Conservation (phyloP, 2,797 vertebrate species). For the Fistularia tabacaria region DNA sequence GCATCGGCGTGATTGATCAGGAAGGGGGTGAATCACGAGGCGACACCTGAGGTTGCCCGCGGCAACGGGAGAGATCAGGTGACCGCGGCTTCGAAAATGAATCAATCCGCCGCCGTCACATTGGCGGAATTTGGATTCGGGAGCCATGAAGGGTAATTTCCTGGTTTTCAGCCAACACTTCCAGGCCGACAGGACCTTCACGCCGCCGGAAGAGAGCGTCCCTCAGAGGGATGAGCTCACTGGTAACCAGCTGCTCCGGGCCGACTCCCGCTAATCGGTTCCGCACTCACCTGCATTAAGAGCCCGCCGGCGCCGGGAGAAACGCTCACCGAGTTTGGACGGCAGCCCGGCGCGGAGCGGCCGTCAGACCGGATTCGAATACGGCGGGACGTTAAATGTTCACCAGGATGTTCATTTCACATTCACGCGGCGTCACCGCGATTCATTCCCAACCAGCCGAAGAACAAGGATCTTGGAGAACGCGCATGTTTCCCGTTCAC, state of each 20-base stretch:
- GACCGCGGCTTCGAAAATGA: constrained; percentile 4
- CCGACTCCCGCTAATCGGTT: constrained; percentile 14
- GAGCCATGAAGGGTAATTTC: constrained; percentile 53
- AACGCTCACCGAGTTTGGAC: no score
- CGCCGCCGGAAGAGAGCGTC: constrained; percentile 26
- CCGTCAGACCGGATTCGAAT: no score
- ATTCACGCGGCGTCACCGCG: no score
- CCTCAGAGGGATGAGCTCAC: constrained; percentile 34
- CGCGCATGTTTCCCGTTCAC: no score
- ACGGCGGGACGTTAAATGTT: no score
- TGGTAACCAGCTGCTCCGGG: constrained; percentile 23
- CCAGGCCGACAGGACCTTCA: constrained; percentile 18
- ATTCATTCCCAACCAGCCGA: no score
- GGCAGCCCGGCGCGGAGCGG: no score
- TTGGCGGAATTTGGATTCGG: constrained; percentile 25
- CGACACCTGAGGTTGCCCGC: no score
- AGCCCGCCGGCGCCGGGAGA: constrained; percentile 5
- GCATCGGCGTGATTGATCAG: no score
- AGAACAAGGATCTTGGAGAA: no score
- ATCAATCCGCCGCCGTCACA: constrained; percentile 28
- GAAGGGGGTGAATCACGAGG: no score
- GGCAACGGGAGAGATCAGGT: background rate
- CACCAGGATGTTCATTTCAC: no score
- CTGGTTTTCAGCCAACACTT: constrained; percentile 26
- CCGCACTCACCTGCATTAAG: constrained; percentile 17